Evolutionary conservation across 2,113 vertebrate genomes (phyloP), one percentile per base, ranked within the genome.

Genomic region (Tapirus terrestris): DNA sequence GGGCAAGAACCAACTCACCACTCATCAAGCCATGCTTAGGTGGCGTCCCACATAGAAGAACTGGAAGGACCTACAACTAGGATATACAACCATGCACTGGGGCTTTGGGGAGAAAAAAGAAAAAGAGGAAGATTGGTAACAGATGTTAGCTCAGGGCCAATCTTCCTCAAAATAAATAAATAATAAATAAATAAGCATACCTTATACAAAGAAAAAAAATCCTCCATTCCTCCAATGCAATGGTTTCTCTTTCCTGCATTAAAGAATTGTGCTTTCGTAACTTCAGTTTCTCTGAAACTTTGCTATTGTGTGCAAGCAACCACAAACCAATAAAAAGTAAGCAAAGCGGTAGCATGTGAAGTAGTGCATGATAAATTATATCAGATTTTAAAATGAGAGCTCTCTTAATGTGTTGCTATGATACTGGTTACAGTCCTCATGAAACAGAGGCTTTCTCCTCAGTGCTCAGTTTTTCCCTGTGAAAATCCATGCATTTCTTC

Each of bases 401-500:
- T 67, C 48, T 68, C 48, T 33, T 65, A 21, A 60, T 65, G 70
- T 91, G 33, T 60, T 79, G 23, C 29, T 84, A 2, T 84, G 53
- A 39, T 65, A 73, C 61, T 72, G 48, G 43, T 13, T 63, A 27
- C 3, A 77, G 12, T 27, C 6, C 6, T 25, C 29, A 3, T 70
- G n/a, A 70, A 63, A 36, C 58, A 60, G 45, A 72, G 33, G 75
- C 60, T 29, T 36, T 91, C 18, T 82, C 53, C 29, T 83, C 43
- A 27, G 6, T 77, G 53, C 23, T 72, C 53, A 36, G 0, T 60
- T 56, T 39, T 43, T 21, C 48, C 25, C 58, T 20, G 8, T 70
- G 63, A 31, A 93, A 77, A 89, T 48, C 48, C 20, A 73, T 60
- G 17, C 20, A n/a, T 91, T 97, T n/a, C 80, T 97, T 31, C 48